Evolutionary conservation across 2,888 invertebrate genomes (phyloP), one percentile per base, ranked within the genome.

Genomic region (Drosophila nr. fundita): DNA sequence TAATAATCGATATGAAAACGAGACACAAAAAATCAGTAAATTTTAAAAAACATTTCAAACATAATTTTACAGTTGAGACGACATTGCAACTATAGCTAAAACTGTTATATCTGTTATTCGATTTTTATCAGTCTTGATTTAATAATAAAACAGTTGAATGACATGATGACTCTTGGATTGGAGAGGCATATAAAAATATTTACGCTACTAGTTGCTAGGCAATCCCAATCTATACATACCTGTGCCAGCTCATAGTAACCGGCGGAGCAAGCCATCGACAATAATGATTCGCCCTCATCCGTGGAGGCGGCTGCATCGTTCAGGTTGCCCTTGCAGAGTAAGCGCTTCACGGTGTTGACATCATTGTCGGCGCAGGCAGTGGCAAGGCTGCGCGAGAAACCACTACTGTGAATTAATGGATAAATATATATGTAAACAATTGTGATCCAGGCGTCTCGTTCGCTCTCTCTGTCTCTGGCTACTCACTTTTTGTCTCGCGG

Each of bases 211-310:
- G 40, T 40, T 40, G 40, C n/a, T 40, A 40, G 10, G 4, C 21
- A 42, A 21, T 8, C 8, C 15, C 24, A 24, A 45, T 24, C 24
- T 8, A 24, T 54, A 73, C 79, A 73, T 94, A 97, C 98, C 95
- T 99, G 98, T 85, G 98, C 99, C 84, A 99, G 95, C 94, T 99
- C 99, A 94, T 97, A 99, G 94, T 99, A 99, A 58, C 99, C 99
- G 75, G 99, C 98, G 75, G 98, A 98, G 94, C 99, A 99, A 73
- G 99, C 99, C 90, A 99, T 95, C 64, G 98, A 98, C 76, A 99
- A 95, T 77, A 99, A 94, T 91, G 98, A 98, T 94, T 99, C 99
- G 82, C 99, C 99, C 93, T 99, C 99, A 94, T 99, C 99, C 72
- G 98, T 98, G 79, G 98, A 98, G 36, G 85, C 86, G 15, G 88